Evolutionary conservation across 64 coral and sea anemone species (phyloP).

Genomic region (Montipora capricornis): DNA sequence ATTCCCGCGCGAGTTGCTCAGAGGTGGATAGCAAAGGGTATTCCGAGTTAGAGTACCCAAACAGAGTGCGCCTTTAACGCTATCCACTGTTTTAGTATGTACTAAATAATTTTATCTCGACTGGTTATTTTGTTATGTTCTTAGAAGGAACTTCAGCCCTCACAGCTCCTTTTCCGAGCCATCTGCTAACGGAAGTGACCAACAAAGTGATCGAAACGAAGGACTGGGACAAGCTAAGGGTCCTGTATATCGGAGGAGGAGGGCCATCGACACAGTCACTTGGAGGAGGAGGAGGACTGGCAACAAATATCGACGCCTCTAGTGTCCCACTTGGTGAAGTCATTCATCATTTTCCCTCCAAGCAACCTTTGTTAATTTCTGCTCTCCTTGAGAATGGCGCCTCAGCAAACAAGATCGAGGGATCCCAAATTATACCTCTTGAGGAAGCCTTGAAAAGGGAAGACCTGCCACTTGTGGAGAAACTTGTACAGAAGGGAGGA

Average conservation of each 20-base stretch:
- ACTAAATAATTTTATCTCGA: neutral
- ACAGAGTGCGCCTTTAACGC: too few species aligned
- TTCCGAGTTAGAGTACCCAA: too few species aligned
- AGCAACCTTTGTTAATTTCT: slow-evolving; percentile 34
- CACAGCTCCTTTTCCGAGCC: slow-evolving; percentile 16
- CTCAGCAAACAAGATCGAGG: slow-evolving; percentile 44
- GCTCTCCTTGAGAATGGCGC: slow-evolving; percentile 70
- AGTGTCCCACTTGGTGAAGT: slow-evolving; percentile 74
- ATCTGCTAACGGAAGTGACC: slow-evolving; percentile 28
- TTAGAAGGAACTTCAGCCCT: slow-evolving; percentile 64
- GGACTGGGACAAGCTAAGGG: slow-evolving; percentile 74
- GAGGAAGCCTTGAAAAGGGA: slow-evolving; percentile 19
- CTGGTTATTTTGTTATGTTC: neutral
- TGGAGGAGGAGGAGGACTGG: slow-evolving; percentile 66
- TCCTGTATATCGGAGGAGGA: slow-evolving; percentile 83
- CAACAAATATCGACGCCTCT: slow-evolving; percentile 29
- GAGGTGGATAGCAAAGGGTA: too few species aligned
- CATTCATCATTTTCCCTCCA: neutral
- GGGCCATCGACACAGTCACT: slow-evolving; percentile 16
- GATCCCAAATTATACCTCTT: slow-evolving; percentile 43
- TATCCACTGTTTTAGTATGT: too few species aligned
- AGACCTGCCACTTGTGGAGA: slow-evolving; percentile 40
- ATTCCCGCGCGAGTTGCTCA: too few species aligned
- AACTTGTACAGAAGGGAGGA: slow-evolving; percentile 47
- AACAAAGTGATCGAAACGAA: slow-evolving; percentile 26